Conservation (phyloP, 2,797 vertebrate species). For the Hyperoplus lanceolatus region DNA sequence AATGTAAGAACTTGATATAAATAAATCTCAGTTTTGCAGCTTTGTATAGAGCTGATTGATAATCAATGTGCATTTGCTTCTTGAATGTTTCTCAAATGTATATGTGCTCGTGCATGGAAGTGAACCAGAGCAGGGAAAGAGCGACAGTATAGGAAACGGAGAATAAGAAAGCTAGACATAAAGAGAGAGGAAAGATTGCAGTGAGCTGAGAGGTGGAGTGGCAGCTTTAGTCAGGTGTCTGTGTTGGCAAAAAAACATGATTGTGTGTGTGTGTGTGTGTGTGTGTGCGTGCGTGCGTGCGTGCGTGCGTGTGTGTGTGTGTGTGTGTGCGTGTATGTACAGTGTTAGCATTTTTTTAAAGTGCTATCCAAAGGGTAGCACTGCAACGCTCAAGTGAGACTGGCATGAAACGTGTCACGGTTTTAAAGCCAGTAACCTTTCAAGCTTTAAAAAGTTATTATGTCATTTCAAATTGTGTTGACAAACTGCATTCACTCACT, state of each 20-base stretch:
- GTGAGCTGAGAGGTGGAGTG: conserved; percentile 14
- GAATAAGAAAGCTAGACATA: neutral
- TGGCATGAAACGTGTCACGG: conserved; percentile 1
- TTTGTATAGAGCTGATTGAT: conserved; percentile 5
- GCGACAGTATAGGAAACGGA: conserved; percentile 1
- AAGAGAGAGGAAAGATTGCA: conserved; percentile 15
- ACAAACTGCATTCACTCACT: conserved; percentile 22
- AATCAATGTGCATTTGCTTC: conserved; percentile 8
- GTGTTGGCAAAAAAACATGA: conserved; percentile 23
- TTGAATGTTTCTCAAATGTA: conserved; percentile 2
- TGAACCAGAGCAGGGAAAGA: neutral
- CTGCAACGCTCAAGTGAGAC: neutral
- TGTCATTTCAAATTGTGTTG: conserved; percentile 24
- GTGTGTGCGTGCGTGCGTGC: too few species aligned
- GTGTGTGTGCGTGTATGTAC: too few species aligned
- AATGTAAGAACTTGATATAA: conserved; percentile 36
- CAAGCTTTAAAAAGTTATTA: conserved; percentile 14
- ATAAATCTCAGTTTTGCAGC: conserved; percentile 29
- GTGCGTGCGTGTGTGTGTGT: too few species aligned
- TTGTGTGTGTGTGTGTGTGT: too few species aligned
- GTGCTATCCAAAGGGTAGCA: neutral
- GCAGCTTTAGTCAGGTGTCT: conserved; percentile 31
- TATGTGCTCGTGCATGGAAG: neutral
- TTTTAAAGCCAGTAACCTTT: neutral
- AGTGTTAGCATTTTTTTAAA: neutral